Conservation (phyloP, 2,113 vertebrate genomes). For the Mungos mungo region DNA sequence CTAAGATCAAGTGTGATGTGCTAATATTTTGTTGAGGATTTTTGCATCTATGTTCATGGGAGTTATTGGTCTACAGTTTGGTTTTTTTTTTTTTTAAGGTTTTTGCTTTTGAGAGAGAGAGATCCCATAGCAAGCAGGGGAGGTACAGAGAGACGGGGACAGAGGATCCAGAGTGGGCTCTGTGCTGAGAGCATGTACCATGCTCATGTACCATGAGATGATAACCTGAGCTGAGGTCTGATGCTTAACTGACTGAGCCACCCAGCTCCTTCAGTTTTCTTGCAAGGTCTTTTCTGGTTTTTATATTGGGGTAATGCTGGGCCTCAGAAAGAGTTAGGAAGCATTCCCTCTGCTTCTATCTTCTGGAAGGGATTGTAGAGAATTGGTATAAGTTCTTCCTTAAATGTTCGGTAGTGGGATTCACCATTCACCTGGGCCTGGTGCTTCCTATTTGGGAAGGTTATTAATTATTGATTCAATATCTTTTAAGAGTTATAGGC, state of each 20-base stretch:
- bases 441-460: background rate
- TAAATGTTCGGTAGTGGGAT: background rate
- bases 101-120: no score
- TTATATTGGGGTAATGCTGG: background rate
- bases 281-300: background rate
- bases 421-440: background rate
- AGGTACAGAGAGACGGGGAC: no score
- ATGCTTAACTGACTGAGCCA: no score
- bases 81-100: no score
- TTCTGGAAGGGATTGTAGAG: background rate
- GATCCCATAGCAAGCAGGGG: no score
- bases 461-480: constrained; percentile 12
- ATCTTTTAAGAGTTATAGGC: background rate
- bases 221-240: no score
- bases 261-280: no score
- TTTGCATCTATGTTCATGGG: background rate
- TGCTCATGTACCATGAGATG: no score
- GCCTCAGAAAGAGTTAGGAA: background rate
- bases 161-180: no score
- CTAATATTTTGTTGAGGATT: background rate
- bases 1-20: background rate
- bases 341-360: background rate
- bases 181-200: no score
- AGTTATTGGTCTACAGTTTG: background rate
- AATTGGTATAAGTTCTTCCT: background rate